Base-by-base conservation (phyloP, 2,113 vertebrate species). In the Callionymus lyra region DNA sequence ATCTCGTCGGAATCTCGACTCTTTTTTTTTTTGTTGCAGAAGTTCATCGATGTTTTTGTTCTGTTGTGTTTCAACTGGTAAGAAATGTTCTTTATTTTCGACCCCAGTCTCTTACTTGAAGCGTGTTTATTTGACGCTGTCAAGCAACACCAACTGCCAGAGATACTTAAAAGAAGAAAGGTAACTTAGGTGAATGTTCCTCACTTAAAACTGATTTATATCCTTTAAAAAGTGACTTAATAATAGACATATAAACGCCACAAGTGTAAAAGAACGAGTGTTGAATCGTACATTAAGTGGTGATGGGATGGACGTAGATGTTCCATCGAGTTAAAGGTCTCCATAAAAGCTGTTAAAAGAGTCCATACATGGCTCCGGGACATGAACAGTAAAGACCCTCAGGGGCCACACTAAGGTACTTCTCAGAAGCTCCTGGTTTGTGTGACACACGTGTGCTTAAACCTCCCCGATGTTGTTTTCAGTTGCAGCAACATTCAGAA, bases 41-140 rank as follows among this genome's bases (percentile, higher is more conserved):
- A 44, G 55, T 60, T 48, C 58, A 47, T 48, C 56, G 49, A 43
- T 63, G 34, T 21, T 43, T 47, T 36, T 19, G 53, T 65, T 38
- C 48, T 32, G 32, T 56, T 38, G 21, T 56, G 56, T 63, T 53
- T 47, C 10, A 59, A 60, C 64, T 52, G 70, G 64, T 77, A 68
- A 78, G 75, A 66, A 80, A 68, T 70, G 73, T 58, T 34, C 41
- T 63, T 1, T 50, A 27, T 52, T 17, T 63, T 68, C 21, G 41
- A 56, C 61, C 50, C 54, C 47, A 72, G 55, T 60, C 63, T 66
- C 46, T 60, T 65, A 38, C 68, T 17, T 35, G 15, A 31, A 53
- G 46, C 43, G 53, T 59, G 68, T 53, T 44, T 27, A 27, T 27
- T 4, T 27, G 21, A 27, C 21, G 21, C 4, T 27, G 4, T 5